phyloP scores from a whole-genome alignment of 23 tunicate species.

The Diplosoma virens region DNA sequence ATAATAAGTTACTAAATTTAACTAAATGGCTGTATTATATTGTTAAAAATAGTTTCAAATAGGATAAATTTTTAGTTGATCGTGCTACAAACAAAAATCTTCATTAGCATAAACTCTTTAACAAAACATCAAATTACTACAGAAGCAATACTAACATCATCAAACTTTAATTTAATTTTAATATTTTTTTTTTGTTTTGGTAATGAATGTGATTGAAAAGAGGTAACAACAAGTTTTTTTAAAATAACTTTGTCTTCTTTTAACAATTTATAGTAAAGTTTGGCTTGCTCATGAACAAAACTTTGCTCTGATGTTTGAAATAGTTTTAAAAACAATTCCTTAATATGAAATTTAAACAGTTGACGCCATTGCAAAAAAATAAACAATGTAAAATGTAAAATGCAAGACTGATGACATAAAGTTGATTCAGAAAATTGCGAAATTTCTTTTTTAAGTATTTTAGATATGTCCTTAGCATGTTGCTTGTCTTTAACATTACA shows the following conservation, averaged over 20 bases:
- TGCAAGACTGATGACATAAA: background rate
- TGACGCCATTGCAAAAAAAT: conserved; percentile 38
- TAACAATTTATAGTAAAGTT: conserved; percentile 22
- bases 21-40: too few species aligned
- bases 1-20: too few species aligned
- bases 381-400: background rate
- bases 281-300: conserved; percentile 19
- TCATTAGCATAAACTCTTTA: too few species aligned
- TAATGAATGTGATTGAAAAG: too few species aligned
- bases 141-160: too few species aligned
- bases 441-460: conserved; percentile 2
- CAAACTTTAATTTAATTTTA: too few species aligned
- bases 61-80: too few species aligned
- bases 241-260: conserved; percentile 19
- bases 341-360: conserved; percentile 10
- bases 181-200: too few species aligned
- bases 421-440: background rate
- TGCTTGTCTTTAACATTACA: background rate
- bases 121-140: too few species aligned
- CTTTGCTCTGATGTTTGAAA: background rate
- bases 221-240: too few species aligned
- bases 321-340: background rate
- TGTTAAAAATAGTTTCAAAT: too few species aligned
- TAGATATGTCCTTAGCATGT: background rate
- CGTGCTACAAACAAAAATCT: too few species aligned